Conservation (phyloP, 2,888 invertebrate genomes). For the Sesamia inferens region DNA sequence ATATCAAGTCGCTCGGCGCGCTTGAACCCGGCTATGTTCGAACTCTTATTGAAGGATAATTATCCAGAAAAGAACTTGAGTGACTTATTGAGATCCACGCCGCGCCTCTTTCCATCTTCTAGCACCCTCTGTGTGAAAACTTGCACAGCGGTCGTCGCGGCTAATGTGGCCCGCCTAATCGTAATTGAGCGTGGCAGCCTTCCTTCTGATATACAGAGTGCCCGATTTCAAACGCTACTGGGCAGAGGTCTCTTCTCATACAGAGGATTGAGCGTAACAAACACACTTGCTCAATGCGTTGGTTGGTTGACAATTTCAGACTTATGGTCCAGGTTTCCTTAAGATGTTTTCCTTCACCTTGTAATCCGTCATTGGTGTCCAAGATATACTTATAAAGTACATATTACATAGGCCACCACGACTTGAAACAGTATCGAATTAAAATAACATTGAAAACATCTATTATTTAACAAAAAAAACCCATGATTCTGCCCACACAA, state of each 20-base stretch:
- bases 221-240: not conserved
- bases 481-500: slow-evolving; percentile 13
- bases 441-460: slow-evolving; percentile 5
- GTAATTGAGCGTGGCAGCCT: not conserved
- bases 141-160: not conserved
- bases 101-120: too few species aligned
- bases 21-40: not conserved
- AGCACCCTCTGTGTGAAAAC: not conserved
- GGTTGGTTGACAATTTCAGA: too few species aligned
- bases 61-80: not conserved
- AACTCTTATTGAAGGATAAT: not conserved
- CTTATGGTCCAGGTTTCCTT: too few species aligned
- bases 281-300: too few species aligned
- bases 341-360: too few species aligned
- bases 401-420: too few species aligned
- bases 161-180: not conserved
- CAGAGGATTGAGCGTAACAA: too few species aligned
- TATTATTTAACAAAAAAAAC: slow-evolving; percentile 12
- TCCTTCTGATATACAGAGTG: not conserved
- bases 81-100: not conserved
- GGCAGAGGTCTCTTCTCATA: not conserved
- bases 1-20: not conserved
- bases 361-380: too few species aligned
- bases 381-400: too few species aligned
- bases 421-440: not conserved